A percentile compares a stretch with the other conserved stretches of the same genome.
Evolutionary conservation across 2,113 vertebrate genomes (phyloP).

Genomic region (Pseudorectes ferrugineus): DNA sequence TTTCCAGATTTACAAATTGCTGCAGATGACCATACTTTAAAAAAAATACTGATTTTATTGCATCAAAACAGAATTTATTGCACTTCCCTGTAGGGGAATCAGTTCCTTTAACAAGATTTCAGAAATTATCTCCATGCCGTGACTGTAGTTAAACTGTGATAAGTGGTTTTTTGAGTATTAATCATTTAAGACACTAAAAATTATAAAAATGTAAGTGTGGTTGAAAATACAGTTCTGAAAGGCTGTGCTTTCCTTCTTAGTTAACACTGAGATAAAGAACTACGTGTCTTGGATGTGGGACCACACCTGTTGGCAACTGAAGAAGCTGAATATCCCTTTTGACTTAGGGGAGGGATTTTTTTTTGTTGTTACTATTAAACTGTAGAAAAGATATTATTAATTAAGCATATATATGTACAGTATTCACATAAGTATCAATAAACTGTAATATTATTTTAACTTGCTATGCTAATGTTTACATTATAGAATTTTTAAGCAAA

Average conservation of each 20-base stretch:
- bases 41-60: not conserved
- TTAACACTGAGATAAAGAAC: not conserved
- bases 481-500: slow-evolving; percentile 68
- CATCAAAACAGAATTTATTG: not conserved
- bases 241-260: not conserved
- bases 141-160: not conserved
- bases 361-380: not conserved
- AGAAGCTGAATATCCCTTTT: not conserved
- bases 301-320: not conserved
- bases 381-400: not conserved
- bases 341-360: not conserved
- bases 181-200: not conserved
- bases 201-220: not conserved
- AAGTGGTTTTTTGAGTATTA: not conserved
- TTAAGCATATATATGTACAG: not conserved
- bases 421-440: not conserved
- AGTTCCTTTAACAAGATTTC: not conserved
- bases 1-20: not conserved
- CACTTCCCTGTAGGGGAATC: not conserved
- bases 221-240: not conserved
- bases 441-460: slow-evolving; percentile 34
- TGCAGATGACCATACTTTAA: not conserved
- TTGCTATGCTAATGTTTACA: slow-evolving; percentile 69
- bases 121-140: not conserved
- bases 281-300: not conserved